A percentile compares a stretch with the other conserved stretches of the same genome.
These are phyloP conservation scores for Pinna nobilis DNA, from an alignment of 1,140 invertebrate genomes.

Conservation along the genomic window DNA sequence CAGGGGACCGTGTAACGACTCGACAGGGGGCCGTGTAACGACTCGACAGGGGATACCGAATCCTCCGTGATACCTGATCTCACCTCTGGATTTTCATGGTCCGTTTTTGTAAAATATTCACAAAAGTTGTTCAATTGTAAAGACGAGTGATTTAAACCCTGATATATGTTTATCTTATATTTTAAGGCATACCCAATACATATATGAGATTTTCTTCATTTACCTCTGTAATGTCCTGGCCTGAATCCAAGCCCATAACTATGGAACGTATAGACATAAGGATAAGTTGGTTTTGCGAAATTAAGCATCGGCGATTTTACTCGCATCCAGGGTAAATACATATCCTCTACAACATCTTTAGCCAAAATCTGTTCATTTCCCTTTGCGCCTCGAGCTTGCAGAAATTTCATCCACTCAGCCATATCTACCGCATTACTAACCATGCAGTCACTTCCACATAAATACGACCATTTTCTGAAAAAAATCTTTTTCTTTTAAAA, in stretches of 20 bases:
- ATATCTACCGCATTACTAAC: conserved; percentile 44
- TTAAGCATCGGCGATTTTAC: conserved; percentile 9
- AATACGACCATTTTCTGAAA: conserved; percentile 24
- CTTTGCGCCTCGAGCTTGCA: conserved; percentile 25
- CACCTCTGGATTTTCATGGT: too few relatives aligned
- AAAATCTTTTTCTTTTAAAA: too few relatives aligned
- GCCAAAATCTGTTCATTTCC: not conserved
- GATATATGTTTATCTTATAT: too few relatives aligned
- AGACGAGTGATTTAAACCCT: too few relatives aligned
- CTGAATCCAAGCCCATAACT: conserved; percentile 42
- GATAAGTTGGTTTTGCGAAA: not conserved
- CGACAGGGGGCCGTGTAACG: too few relatives aligned
- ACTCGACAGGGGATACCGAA: too few relatives aligned
- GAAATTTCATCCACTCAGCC: conserved; percentile 50
- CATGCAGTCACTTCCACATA: conserved; percentile 45
- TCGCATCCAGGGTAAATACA: not conserved
- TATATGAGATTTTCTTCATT: not conserved
- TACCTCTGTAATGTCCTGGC: conserved; percentile 35
- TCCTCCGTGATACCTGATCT: too few relatives aligned
- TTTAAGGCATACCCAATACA: too few relatives aligned
- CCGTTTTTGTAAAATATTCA: too few relatives aligned
- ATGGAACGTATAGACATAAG: conserved; percentile 18
- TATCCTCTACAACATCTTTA: not conserved
- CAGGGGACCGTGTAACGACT: too few relatives aligned
- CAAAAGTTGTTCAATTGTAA: too few relatives aligned